A percentile compares a stretch with the other conserved stretches of the same genome.
These are phyloP conservation scores for Brachionus sp. DNA, from an alignment of 1,140 invertebrate species.

Conservation along the genomic window DNA sequence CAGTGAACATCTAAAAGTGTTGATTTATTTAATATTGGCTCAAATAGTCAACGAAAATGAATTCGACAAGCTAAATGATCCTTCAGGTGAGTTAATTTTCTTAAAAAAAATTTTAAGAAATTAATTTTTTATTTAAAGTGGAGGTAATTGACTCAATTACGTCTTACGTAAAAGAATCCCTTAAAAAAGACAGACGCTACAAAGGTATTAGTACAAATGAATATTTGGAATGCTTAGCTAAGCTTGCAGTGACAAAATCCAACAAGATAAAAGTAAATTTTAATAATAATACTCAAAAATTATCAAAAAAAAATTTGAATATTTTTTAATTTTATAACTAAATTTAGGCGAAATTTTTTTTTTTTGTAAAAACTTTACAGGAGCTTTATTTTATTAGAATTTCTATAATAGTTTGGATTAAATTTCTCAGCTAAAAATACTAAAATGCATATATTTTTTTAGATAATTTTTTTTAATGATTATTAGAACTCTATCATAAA, in stretches of 20 bases:
- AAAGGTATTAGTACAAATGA: conserved; percentile 27
- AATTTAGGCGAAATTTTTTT: too few species aligned
- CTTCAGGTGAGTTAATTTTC: background rate
- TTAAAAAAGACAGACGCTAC: background rate
- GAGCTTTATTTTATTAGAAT: too few species aligned
- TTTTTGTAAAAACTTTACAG: too few species aligned
- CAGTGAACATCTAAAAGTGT: conserved; percentile 9
- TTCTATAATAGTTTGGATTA: too few species aligned
- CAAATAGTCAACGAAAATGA: conserved; percentile 36
- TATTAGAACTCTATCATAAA: too few species aligned
- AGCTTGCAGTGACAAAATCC: background rate
- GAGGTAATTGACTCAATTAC: background rate
- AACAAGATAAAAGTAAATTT: conserved; percentile 37
- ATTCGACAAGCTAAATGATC: conserved; percentile 24
- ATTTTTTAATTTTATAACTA: too few species aligned
- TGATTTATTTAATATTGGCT: conserved; percentile 15
- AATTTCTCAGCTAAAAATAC: too few species aligned
- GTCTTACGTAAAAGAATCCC: background rate
- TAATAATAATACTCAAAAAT: too few species aligned
- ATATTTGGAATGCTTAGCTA: conserved; percentile 14
- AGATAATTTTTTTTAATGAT: too few species aligned
- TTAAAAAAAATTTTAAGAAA: background rate
- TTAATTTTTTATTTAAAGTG: background rate
- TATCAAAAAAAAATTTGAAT: too few species aligned
- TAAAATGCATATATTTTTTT: too few species aligned